Evolutionary conservation across 2,797 vertebrate species (phyloP), one percentile per base, ranked within the genome.

Genomic region (Phrynocephalus forsythii): DNA sequence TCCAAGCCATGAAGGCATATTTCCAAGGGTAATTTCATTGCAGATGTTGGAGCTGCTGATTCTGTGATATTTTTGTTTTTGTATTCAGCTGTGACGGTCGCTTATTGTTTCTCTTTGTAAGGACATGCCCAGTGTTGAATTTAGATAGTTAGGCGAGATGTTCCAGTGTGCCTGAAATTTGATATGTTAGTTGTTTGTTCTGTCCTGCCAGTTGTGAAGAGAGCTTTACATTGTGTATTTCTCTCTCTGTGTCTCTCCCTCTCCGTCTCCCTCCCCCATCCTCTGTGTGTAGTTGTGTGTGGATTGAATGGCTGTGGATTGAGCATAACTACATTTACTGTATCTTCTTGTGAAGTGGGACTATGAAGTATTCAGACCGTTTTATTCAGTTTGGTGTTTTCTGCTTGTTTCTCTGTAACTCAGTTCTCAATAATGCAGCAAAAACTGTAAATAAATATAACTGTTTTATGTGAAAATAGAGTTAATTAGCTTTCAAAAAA

Each of bases 1-100:
- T 99, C 0, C 98, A 98, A 91, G 97, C 97, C 84, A 99, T 99
- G 98, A 99, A 98, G 88, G 95, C 97, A 9, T 99, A 97, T 95
- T 98, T 98, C 95, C 96, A 98, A 94, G 97, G 97, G 99, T 99
- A 97, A 97, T 91, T 91, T 67, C 33, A 18, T 71, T 91, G 80
- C 48, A 6, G 90, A 22, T 69, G 7, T 0, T 92, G 28, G 5
- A 1, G 6, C 92, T 90, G 0, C 2, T 1, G 30, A 73, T 60
- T 38, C 10, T 33, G 76, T 84, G 44, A 79, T 79, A 16, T 73
- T 92, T 92, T 9, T 86, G 82, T 2, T 24, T 38, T 13, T n/a
- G 84, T 69, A 7, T 38, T 50, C 85, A 91, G 22, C 78, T 28
- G 44, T 15, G 85, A 68, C 20, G 84, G n/a, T 28, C 83, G 50